Evolutionary conservation across 2,888 invertebrate species (phyloP), one percentile per base, ranked within the genome.

Genomic region (Ligdia adustata): DNA sequence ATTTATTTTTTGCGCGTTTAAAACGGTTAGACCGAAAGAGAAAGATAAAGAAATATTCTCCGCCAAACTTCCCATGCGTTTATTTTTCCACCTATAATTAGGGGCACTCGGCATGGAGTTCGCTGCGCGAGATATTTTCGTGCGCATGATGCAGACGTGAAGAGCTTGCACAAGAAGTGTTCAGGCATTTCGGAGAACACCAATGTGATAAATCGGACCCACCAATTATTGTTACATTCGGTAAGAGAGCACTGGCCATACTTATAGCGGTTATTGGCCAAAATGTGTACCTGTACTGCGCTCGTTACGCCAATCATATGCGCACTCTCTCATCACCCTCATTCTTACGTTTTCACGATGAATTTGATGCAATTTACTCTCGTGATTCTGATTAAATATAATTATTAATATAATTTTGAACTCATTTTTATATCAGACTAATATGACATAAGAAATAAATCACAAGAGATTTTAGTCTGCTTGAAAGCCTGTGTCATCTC

Each of bases 181-280:
- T 82, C 85, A 75, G 81, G 74, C 81, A 64, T 80, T 89, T 90
- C 89, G 78, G 81, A 82, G 89, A 89, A 90, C 79, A 78, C 77
- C 64, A 74, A 83, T 83, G 87, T 89, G 89, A 88, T 88, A 87
- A 89, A 87, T 85, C 84, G 85, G 78, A 84, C 84, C 87, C 86
- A 73, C 86, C 86, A 88, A 88, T 89, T 88, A 90, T 88, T 84
- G 82, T 86, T 79, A 80, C 82, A 87, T 87, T 88, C 82, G 79
- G 85, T 81, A 75, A 77, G 82, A 86, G 85, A 82, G 83, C 83
- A 77, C 79, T 84, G 71, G 75, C 81, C 79, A 79, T 82, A 85
- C 84, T 86, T 87, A 86, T 73, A 72, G 76, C 78, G 82, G 82
- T 88, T 87, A 88, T 82, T 86, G 84, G 75, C 85, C 86, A 86